These are phyloP conservation scores for Pseudochromis fuscus DNA, from an alignment of 2,797 vertebrate genomes.

Conservation along the genomic window DNA sequence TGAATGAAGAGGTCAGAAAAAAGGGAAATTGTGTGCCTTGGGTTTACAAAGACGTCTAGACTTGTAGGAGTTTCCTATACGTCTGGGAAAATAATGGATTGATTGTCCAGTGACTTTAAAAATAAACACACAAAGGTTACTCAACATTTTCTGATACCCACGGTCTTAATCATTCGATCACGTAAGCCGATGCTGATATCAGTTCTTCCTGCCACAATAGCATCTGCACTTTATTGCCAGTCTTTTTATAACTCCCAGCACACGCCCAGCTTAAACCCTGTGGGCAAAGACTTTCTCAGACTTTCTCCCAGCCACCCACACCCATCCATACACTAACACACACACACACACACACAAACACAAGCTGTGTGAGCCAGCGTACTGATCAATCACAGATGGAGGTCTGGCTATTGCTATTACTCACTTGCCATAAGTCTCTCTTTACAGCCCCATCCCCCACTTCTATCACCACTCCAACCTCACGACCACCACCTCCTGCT, in stretches of 20 bases:
- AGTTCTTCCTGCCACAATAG: slow-evolving; percentile 80
- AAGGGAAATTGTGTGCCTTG: slow-evolving; percentile 34
- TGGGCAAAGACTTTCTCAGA: slow-evolving; percentile 73
- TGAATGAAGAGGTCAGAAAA: slow-evolving; percentile 39
- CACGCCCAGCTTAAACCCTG: slow-evolving; percentile 77
- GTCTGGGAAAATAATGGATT: slow-evolving; percentile 30
- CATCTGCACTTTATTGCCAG: slow-evolving; percentile 76
- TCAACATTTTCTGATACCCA: slow-evolving; percentile 30
- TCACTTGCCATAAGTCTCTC: slow-evolving; percentile 62
- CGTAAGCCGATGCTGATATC: slow-evolving; percentile 61
- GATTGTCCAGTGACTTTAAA: slow-evolving; percentile 58
- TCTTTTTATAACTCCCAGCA: slow-evolving; percentile 89
- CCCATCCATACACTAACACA: slow-evolving; percentile 64
- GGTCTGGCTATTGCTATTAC: slow-evolving; percentile 64
- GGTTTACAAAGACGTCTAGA: slow-evolving; percentile 60
- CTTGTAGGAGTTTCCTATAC: slow-evolving; percentile 57
- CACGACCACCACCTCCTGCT: slow-evolving; percentile 41
- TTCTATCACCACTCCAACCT: slow-evolving; percentile 35
- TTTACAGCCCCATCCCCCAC: slow-evolving; percentile 35
- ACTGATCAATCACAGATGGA: slow-evolving; percentile 85
- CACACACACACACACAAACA: slow-evolving; percentile 59
- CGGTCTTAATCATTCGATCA: slow-evolving; percentile 26
- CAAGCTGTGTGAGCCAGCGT: slow-evolving; percentile 63
- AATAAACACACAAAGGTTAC: slow-evolving; percentile 50
- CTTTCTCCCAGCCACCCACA: slow-evolving; percentile 63